A percentile compares a stretch with the other conserved stretches of the same genome.
These are phyloP conservation scores for Pocillopora grandis DNA, from an alignment of 92 coral and sea anemone genomes.

Conservation along the genomic window DNA sequence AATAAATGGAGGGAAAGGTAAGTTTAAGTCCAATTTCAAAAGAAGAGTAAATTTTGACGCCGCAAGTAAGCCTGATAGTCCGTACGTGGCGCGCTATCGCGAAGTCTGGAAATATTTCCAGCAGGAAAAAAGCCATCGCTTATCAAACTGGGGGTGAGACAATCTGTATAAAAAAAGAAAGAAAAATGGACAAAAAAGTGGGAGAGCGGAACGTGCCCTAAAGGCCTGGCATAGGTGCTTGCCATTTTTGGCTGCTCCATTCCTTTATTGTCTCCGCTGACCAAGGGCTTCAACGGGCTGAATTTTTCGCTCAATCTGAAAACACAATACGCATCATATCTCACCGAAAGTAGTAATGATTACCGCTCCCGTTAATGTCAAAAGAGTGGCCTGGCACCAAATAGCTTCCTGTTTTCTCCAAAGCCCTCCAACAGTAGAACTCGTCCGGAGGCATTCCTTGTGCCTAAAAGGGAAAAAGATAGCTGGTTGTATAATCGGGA, in stretches of 20 bases:
- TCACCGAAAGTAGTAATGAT: slow-evolving; percentile 30
- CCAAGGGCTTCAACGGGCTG: not conserved
- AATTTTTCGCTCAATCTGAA: not conserved
- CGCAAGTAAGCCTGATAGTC: too few species aligned
- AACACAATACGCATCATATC: not conserved
- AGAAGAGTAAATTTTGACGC: too few species aligned
- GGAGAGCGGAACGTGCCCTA: too few species aligned
- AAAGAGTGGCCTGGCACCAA: slow-evolving; percentile 93
- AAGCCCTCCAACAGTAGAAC: slow-evolving; percentile 86
- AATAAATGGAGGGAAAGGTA: not conserved
- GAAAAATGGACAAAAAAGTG: too few species aligned
- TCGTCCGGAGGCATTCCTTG: slow-evolving; percentile 77
- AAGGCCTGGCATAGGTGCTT: too few species aligned
- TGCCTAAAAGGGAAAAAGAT: not conserved
- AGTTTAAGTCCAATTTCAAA: not conserved
- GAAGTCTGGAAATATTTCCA: too few species aligned
- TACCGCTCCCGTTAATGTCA: slow-evolving; percentile 74
- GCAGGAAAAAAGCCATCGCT: too few species aligned
- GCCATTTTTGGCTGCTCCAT: too few species aligned
- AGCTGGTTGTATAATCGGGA: too few species aligned
- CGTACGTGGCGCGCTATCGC: too few species aligned
- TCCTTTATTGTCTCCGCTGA: not conserved
- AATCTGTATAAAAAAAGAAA: too few species aligned
- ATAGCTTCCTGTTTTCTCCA: slow-evolving; percentile 89
- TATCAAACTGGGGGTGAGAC: too few species aligned